Evolutionary conservation across 2,113 vertebrate species (phyloP).

Genomic region (Petromus typicus): DNA sequence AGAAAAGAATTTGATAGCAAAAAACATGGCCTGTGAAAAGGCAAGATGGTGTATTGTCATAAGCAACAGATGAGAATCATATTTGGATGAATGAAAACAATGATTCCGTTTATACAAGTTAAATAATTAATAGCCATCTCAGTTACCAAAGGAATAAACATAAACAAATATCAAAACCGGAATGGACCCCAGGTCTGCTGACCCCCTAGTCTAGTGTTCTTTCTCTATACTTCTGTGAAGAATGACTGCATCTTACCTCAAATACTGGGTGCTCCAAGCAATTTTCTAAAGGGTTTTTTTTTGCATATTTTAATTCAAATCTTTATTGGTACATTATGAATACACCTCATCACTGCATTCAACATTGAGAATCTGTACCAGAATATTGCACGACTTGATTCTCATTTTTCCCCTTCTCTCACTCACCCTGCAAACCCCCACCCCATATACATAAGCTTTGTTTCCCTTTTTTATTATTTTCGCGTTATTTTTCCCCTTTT

Average conservation of each 20-base stretch:
- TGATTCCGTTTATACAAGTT: not conserved
- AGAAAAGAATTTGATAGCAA: not conserved
- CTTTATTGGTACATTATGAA: too few species aligned
- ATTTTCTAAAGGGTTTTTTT: slow-evolving; percentile 34
- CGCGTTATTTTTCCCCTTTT: too few species aligned
- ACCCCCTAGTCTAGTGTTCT: not conserved
- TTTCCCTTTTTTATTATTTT: too few species aligned
- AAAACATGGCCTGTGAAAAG: not conserved
- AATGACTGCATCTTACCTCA: not conserved
- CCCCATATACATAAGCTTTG: too few species aligned
- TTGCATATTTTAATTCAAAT: too few species aligned
- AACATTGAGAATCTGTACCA: too few species aligned
- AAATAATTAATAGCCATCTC: not conserved
- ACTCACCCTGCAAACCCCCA: too few species aligned
- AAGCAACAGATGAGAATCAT: not conserved
- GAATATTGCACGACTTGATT: too few species aligned
- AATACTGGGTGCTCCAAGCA: slow-evolving; percentile 2
- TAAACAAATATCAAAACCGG: slow-evolving; percentile 5
- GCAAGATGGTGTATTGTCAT: not conserved
- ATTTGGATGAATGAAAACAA: slow-evolving; percentile 11
- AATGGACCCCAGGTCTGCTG: not conserved
- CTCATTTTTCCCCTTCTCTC: too few species aligned
- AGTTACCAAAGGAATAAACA: not conserved
- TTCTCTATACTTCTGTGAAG: not conserved
- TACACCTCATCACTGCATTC: too few species aligned